A percentile compares a stretch with the other conserved stretches of the same genome.
Conservation (phyloP, 1,140 invertebrate genomes). For the Venturia canescens region DNA sequence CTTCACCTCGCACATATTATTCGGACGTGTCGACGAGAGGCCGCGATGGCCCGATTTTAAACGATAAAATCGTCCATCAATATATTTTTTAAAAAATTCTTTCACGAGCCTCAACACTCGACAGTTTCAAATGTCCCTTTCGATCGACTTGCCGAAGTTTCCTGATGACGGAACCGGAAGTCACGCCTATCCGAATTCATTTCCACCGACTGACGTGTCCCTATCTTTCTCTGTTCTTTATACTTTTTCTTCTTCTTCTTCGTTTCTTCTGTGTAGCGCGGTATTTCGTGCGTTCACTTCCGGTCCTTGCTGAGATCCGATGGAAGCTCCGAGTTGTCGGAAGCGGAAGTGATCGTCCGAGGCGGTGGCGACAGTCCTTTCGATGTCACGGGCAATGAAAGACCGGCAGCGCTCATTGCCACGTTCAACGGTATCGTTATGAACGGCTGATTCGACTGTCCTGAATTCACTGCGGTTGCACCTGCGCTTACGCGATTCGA, state of each 20-base stretch:
- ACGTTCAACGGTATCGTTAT: constrained; percentile 75
- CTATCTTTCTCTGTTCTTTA: neutral
- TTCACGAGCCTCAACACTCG: neutral
- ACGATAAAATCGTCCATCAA: constrained; percentile 4
- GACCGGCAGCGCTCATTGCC: constrained; percentile 70
- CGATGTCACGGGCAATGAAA: constrained; percentile 69
- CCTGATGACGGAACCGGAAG: constrained; percentile 30
- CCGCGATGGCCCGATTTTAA: constrained; percentile 29
- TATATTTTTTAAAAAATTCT: constrained; percentile 18
- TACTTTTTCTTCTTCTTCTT: neutral
- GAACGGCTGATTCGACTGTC: constrained; percentile 71
- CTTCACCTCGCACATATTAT: constrained; percentile 14
- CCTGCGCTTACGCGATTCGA: constrained; percentile 55
- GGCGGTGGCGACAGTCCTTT: constrained; percentile 66
- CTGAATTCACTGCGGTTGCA: constrained; percentile 65
- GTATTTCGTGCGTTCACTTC: constrained; percentile 57
- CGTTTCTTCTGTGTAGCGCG: neutral
- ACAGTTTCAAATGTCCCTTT: constrained; percentile 25
- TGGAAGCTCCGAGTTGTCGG: constrained; percentile 66
- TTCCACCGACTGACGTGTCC: neutral
- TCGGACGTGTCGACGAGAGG: constrained; percentile 25
- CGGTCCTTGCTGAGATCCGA: constrained; percentile 73
- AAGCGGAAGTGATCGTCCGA: constrained; percentile 62
- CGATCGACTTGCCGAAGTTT: neutral
- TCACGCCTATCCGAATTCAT: constrained; percentile 32